Conservation (phyloP, 2,888 invertebrate species). For the Metopia argyrocephala region DNA sequence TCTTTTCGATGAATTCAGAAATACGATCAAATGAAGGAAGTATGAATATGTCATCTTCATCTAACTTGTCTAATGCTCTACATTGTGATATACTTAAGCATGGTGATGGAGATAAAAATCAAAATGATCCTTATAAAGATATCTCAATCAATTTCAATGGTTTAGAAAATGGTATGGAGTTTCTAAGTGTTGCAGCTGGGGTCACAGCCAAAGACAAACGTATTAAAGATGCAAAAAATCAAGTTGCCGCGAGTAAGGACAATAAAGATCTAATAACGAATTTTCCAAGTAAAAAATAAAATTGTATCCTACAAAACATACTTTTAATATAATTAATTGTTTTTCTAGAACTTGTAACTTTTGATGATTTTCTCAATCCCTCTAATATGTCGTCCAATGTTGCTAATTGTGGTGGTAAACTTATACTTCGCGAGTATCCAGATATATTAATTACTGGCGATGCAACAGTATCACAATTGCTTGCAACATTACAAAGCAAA, state of each 20-base stretch:
- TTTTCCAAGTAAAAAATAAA: conserved; percentile 69
- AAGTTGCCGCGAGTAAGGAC: conserved; percentile 75
- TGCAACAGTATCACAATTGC: conserved; percentile 81
- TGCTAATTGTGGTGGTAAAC: conserved; percentile 77
- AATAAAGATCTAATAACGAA: conserved; percentile 73
- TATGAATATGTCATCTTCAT: conserved; percentile 55
- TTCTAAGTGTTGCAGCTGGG: conserved; percentile 89
- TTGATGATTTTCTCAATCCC: conserved; percentile 73
- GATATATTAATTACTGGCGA: conserved; percentile 80
- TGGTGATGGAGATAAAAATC: conserved; percentile 67
- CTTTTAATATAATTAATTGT: background rate
- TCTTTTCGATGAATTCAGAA: conserved; percentile 73
- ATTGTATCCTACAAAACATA: background rate
- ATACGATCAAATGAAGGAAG: conserved; percentile 67
- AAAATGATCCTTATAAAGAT: conserved; percentile 67
- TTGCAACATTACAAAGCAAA: conserved; percentile 80
- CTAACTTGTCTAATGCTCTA: conserved; percentile 67
- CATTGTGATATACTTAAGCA: conserved; percentile 68
- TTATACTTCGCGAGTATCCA: conserved; percentile 78
- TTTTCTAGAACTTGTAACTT: conserved; percentile 72
- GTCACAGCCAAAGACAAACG: conserved; percentile 94
- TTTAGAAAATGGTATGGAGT: conserved; percentile 78
- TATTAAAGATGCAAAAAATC: conserved; percentile 89
- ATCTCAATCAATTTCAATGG: conserved; percentile 72
- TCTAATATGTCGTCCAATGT: conserved; percentile 68